Percentiles rank a stretch among this genome's conserved stretches.
phyloP scores from a whole-genome alignment of 2,797 vertebrate genomes.

The Takifugu rubripes region DNA sequence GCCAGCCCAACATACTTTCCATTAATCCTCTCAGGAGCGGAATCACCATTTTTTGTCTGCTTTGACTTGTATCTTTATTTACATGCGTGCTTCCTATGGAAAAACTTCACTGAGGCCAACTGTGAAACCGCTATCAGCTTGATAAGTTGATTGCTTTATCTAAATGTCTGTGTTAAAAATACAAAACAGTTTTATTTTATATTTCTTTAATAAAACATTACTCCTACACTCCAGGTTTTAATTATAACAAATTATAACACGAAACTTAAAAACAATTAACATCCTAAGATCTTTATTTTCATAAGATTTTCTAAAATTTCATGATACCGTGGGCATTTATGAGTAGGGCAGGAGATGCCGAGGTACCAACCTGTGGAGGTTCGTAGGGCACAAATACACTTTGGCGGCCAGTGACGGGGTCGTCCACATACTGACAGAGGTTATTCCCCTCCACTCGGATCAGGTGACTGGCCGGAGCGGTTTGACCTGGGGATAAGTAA shows the following conservation, averaged over 20 bases:
- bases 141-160: background rate
- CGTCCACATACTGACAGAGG: constrained; percentile 92
- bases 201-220: background rate
- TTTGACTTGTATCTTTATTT: constrained; percentile 37
- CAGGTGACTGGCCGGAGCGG: constrained; percentile 93
- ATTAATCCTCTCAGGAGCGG: constrained; percentile 18
- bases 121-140: constrained; percentile 10
- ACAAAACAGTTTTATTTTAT: background rate
- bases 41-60: constrained; percentile 23
- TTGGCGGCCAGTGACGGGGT: constrained; percentile 91
- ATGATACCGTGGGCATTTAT: background rate
- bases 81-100: constrained; percentile 21
- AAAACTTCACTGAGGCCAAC: constrained; percentile 6
- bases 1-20: constrained; percentile 6
- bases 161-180: background rate
- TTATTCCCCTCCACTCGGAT: constrained; percentile 97
- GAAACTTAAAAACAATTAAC: background rate
- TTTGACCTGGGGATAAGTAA: constrained; percentile 79
- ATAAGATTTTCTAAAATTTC: background rate
- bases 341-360: background rate
- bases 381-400: constrained; percentile 94
- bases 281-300: background rate
- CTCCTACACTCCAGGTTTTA: background rate
- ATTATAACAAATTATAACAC: background rate
- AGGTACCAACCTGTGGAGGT: constrained; percentile 86